Conservation (phyloP, 1,140 invertebrate species). For the Phymorhynchus buccinoides region DNA sequence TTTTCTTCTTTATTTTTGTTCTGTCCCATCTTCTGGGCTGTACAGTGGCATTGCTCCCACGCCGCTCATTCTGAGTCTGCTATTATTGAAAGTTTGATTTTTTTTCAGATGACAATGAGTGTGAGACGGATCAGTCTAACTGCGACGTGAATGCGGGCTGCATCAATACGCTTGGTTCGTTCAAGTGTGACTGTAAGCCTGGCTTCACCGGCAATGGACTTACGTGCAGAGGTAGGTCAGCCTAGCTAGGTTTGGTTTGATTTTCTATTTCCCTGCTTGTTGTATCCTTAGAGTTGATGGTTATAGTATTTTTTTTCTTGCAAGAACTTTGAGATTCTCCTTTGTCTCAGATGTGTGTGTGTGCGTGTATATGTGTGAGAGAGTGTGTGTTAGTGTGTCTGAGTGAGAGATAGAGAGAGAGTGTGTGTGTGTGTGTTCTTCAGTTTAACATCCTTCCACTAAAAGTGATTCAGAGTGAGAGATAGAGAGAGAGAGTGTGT, state of each 20-base stretch:
- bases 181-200: constrained; percentile 69
- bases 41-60: no score
- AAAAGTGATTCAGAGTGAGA: no score
- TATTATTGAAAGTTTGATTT: constrained; percentile 25
- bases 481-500: no score
- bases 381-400: no score
- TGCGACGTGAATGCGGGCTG: constrained; percentile 88
- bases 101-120: constrained; percentile 86
- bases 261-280: constrained; percentile 87
- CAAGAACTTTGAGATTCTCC: neutral
- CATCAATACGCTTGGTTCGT: constrained; percentile 80
- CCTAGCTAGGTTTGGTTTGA: constrained; percentile 64
- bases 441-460: no score
- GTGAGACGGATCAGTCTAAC: constrained; percentile 81
- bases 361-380: constrained; percentile 81
- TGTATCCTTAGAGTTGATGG: constrained; percentile 69
- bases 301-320: neutral
- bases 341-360: constrained; percentile 73
- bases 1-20: no score
- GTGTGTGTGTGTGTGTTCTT: no score
- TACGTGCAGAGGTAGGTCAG: constrained; percentile 66
- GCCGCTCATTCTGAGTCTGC: no score
- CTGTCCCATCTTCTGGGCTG: no score
- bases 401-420: no score
- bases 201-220: constrained; percentile 70